Percentiles rank a stretch among this genome's conserved stretches.
Evolutionary conservation across 1,140 invertebrate species (phyloP).

Genomic region (Heliothis virescens): DNA sequence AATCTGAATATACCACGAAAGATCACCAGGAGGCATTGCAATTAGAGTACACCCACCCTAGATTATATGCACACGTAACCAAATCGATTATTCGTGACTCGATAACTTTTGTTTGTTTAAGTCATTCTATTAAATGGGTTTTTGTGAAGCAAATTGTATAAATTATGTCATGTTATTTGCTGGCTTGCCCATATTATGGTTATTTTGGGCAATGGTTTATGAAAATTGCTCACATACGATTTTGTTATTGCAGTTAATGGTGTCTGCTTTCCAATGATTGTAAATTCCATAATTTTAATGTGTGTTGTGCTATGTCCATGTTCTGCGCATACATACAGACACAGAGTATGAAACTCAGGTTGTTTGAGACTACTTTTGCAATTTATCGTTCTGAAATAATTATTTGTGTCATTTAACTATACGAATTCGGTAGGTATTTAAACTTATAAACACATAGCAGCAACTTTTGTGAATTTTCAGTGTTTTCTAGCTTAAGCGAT

Average conservation of each 20-base stretch:
- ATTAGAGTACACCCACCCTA: constrained; percentile 33
- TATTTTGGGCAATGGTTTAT: constrained; percentile 22
- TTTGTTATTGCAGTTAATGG: neutral
- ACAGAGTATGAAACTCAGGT: neutral
- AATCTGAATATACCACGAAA: constrained; percentile 11
- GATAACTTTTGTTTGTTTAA: constrained; percentile 33
- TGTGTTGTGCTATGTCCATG: too few species aligned
- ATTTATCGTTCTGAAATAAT: too few species aligned
- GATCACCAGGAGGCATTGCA: constrained; percentile 33
- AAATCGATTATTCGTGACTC: constrained; percentile 58
- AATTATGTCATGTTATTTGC: constrained; percentile 16
- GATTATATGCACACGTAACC: constrained; percentile 54
- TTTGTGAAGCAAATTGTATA: constrained; percentile 22
- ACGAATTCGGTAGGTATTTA: too few species aligned
- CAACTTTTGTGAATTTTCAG: too few species aligned
- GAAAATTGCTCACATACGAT: constrained; percentile 2
- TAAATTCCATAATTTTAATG: neutral
- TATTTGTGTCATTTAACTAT: too few species aligned
- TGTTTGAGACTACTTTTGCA: too few species aligned
- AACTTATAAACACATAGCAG: too few species aligned
- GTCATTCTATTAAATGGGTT: constrained; percentile 27
- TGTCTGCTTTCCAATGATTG: constrained; percentile 3
- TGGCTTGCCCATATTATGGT: constrained; percentile 8
- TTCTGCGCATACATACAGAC: neutral
- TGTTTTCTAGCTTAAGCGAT: too few species aligned